A percentile compares a stretch with the other conserved stretches of the same genome.
Conservation (phyloP, 2,888 invertebrate genomes). For the Macrosiphum euphorbiae region DNA sequence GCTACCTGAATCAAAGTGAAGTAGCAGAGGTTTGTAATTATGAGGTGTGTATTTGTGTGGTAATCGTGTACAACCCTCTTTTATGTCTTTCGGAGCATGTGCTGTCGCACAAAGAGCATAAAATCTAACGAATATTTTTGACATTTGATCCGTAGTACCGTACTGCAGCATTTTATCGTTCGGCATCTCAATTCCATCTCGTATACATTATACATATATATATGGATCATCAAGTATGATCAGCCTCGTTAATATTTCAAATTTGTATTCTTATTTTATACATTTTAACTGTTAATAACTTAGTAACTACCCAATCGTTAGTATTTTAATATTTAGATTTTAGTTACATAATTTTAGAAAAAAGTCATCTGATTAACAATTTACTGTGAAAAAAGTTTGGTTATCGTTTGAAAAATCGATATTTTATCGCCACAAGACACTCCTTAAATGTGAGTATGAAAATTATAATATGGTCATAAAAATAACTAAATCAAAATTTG, state of each 20-base stretch:
- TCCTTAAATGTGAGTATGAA: neutral
- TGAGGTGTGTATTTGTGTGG: neutral
- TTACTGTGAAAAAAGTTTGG: too few relatives aligned
- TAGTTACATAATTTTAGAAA: too few relatives aligned
- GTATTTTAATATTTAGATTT: neutral
- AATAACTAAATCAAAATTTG: neutral
- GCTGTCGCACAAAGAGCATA: neutral
- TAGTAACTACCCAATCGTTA: neutral
- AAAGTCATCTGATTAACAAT: too few relatives aligned
- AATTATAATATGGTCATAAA: neutral
- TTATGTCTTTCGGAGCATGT: too few relatives aligned
- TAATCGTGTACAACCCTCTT: neutral
- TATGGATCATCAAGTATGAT: neutral
- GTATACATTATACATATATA: too few relatives aligned
- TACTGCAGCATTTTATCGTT: too few relatives aligned
- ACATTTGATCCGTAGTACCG: too few relatives aligned
- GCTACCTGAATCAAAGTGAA: neutral
- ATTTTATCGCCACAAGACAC: neutral
- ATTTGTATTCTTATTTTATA: neutral
- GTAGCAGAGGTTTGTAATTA: neutral
- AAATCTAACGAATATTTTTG: too few relatives aligned
- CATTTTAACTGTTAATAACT: too few relatives aligned
- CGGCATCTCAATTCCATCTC: too few relatives aligned
- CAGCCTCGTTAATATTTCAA: neutral
- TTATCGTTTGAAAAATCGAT: neutral